A percentile compares a stretch with the other conserved stretches of the same genome.
Conservation (phyloP, 2,888 invertebrate species). For the Lasius platythorax region DNA sequence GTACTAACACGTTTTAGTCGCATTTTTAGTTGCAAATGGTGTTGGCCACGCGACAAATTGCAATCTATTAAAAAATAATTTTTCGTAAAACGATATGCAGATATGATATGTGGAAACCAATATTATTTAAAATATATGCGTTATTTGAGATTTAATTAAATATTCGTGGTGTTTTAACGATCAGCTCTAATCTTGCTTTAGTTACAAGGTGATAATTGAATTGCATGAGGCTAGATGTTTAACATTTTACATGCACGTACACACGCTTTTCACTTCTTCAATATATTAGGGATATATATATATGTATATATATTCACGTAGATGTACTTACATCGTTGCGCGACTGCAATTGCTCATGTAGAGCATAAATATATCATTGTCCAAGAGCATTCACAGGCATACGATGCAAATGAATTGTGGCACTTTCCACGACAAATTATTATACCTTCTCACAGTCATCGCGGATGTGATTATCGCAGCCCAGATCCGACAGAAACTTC, state of each 20-base stretch:
- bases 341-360: neutral
- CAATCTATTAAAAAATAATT: conserved; percentile 29
- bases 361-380: conserved; percentile 34
- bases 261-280: neutral
- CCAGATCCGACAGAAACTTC: conserved; percentile 35
- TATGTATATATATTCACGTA: neutral
- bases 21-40: conserved; percentile 17
- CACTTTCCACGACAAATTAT: conserved; percentile 39
- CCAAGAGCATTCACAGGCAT: conserved; percentile 11
- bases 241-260: neutral
- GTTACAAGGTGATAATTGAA: neutral
- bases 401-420: conserved; percentile 35
- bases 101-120: neutral
- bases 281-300: neutral
- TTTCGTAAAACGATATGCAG: neutral
- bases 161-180: neutral
- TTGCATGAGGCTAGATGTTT: neutral
- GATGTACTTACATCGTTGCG: neutral
- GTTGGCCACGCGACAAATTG: conserved; percentile 4
- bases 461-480: conserved; percentile 27
- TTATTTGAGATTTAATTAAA: neutral
- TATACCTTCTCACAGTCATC: conserved; percentile 19
- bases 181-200: conserved; percentile 1
- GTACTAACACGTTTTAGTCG: conserved; percentile 29
- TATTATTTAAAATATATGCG: neutral